Conservation (phyloP, 2,888 invertebrate genomes). For the Sisyra nigra region DNA sequence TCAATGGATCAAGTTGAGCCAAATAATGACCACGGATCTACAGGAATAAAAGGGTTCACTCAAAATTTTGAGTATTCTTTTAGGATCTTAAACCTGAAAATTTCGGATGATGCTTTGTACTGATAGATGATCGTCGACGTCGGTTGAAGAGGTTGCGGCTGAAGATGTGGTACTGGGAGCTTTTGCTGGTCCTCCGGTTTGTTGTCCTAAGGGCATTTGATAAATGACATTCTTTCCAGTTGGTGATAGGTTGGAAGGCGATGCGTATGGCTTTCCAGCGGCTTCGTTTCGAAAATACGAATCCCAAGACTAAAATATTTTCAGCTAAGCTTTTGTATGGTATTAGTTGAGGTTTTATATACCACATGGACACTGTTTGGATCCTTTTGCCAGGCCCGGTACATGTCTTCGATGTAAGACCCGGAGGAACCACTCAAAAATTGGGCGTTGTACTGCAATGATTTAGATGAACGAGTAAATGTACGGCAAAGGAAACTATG, state of each 20-base stretch:
- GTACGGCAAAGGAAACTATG: too few relatives aligned
- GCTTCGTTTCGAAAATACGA: constrained; percentile 70
- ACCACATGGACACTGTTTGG: constrained; percentile 91
- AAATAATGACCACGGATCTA: constrained; percentile 98
- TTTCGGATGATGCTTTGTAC: constrained; percentile 98
- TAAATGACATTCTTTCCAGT: constrained; percentile 52
- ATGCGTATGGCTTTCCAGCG: constrained; percentile 65
- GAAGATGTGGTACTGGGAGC: constrained; percentile 20
- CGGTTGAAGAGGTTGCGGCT: constrained; percentile 58
- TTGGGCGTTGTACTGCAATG: constrained; percentile 26
- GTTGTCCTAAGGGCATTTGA: constrained; percentile 42
- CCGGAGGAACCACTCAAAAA: constrained; percentile 94
- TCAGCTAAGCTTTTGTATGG: constrained; percentile 11
- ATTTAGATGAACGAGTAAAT: too few relatives aligned
- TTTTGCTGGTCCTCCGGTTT: constrained; percentile 21
- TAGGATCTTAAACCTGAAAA: constrained; percentile 71
- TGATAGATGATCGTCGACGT: constrained; percentile 94
- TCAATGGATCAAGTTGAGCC: constrained; percentile 93
- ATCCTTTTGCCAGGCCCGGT: constrained; percentile 87
- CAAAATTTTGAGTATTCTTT: not conserved
- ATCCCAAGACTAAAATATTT: constrained; percentile 80
- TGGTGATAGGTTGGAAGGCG: constrained; percentile 53
- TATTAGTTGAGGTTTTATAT: constrained; percentile 26
- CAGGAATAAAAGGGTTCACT: constrained; percentile 11
- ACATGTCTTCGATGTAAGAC: constrained; percentile 97